Conservation (phyloP, 2,797 vertebrate genomes). For the Spatula clypeata region DNA sequence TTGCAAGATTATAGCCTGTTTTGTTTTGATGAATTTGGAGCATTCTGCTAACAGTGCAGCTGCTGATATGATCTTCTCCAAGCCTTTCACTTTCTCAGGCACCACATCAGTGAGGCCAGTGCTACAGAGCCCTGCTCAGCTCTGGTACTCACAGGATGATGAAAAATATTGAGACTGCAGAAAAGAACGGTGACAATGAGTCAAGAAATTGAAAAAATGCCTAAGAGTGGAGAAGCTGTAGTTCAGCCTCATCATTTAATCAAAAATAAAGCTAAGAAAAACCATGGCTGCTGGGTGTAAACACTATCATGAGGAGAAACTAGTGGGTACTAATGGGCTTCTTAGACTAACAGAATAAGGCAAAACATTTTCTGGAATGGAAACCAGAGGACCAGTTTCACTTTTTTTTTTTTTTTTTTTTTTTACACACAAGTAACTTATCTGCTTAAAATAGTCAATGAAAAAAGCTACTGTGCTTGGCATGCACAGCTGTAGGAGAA, state of each 20-base stretch:
- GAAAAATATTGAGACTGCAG: neutral
- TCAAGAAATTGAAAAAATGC: neutral
- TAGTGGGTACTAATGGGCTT: neutral
- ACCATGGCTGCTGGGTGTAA: neutral
- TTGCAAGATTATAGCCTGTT: neutral
- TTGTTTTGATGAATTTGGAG: neutral
- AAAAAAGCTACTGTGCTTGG: neutral
- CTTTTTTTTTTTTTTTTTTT: neutral
- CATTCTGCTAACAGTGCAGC: neutral
- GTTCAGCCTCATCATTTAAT: neutral
- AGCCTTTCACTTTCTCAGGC: neutral
- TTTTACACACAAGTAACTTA: neutral
- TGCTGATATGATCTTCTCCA: neutral
- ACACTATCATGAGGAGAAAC: neutral
- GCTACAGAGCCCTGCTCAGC: rapidly evolving
- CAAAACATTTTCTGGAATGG: neutral
- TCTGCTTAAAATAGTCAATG: conserved; percentile 5
- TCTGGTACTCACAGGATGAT: neutral
- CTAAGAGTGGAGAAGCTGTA: neutral
- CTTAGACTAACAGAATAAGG: neutral
- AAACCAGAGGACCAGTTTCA: neutral
- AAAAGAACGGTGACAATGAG: neutral
- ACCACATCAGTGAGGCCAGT: neutral
- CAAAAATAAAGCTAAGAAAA: neutral
- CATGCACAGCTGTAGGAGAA: neutral